A percentile compares a stretch with the other conserved stretches of the same genome.
Evolutionary conservation across 2,113 vertebrate species (phyloP).

Genomic region (Mesembrinibis cayennensis): DNA sequence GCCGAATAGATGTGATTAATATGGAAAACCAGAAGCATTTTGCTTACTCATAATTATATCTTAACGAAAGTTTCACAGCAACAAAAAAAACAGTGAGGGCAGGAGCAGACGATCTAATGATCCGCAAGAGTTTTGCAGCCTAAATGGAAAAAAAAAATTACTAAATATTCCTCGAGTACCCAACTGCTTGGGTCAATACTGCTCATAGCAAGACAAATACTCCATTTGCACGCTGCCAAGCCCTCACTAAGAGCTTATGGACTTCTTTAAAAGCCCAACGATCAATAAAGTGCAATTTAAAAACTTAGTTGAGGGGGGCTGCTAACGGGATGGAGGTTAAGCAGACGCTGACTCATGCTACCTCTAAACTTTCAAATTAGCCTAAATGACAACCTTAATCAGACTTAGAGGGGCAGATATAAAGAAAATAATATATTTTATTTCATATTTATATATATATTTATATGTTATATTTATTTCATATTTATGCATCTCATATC

Average conservation of each 20-base stretch:
- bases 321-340: background rate
- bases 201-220: accelerated
- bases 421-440: background rate
- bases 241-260: background rate
- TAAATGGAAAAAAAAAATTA: background rate
- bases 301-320: background rate
- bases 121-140: accelerated
- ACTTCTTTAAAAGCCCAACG: accelerated
- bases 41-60: background rate
- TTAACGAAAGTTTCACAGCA: background rate
- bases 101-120: accelerated
- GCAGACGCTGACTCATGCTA: accelerated
- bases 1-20: accelerated
- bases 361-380: background rate
- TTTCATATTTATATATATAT: background rate
- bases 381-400: background rate
- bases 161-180: background rate
- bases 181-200: background rate
- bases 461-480: background rate
- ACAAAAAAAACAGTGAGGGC: background rate
- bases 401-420: background rate
- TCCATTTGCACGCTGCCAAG: background rate
- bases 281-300: constrained; percentile 24
- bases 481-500: background rate
- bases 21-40: background rate